These are phyloP conservation scores for Chionis minor DNA, from an alignment of 2,113 vertebrate species.

Conservation along the genomic window DNA sequence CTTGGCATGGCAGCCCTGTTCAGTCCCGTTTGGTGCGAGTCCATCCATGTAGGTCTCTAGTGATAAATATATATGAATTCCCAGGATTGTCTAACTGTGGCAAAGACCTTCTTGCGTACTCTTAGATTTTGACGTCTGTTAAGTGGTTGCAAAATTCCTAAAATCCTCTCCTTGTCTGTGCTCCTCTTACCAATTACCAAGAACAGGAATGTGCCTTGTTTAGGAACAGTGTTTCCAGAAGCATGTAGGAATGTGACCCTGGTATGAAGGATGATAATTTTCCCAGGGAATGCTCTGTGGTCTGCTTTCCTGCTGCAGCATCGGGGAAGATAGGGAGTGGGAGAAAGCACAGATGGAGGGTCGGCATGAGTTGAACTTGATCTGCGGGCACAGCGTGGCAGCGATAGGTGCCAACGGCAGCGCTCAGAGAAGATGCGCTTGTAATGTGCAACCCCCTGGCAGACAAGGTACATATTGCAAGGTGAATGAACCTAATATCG, in stretches of 20 bases:
- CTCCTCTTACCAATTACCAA: background rate
- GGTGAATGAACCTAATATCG: background rate
- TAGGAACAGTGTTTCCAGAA: conserved; percentile 36
- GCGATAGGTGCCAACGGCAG: background rate
- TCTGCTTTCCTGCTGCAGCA: background rate
- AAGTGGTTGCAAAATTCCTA: background rate
- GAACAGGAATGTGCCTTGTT: conserved; percentile 42
- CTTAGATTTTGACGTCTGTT: background rate
- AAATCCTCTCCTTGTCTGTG: background rate
- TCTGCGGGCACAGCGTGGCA: rapidly evolving
- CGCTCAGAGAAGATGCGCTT: background rate
- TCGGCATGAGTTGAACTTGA: background rate
- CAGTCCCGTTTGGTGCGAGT: background rate
- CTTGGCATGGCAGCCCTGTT: background rate
- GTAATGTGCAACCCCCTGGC: background rate
- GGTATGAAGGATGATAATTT: conserved; percentile 26
- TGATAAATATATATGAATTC: background rate
- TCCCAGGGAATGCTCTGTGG: background rate
- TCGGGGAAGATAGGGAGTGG: background rate
- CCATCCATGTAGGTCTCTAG: background rate
- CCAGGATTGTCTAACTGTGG: background rate
- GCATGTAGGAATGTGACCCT: conserved; percentile 49
- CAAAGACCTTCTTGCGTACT: background rate
- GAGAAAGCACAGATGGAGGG: background rate
- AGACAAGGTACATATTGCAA: background rate